Conservation (phyloP, 2,888 invertebrate genomes). For the Diarsia rubi region DNA sequence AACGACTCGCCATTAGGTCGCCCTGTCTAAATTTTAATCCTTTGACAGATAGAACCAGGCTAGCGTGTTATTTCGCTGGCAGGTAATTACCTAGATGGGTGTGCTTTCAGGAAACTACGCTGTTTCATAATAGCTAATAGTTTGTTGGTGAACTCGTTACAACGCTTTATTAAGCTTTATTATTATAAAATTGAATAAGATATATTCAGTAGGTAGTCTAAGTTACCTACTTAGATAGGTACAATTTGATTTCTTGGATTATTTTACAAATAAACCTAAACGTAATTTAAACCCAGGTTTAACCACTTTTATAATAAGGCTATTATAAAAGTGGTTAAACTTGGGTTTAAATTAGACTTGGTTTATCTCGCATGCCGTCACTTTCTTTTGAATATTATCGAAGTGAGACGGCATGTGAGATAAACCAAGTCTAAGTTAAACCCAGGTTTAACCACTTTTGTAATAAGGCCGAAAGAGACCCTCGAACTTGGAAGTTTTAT, state of each 20-base stretch:
- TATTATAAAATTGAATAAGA: not conserved
- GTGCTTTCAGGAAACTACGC: conserved; percentile 23
- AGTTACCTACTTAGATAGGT: not conserved
- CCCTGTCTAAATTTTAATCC: conserved; percentile 39
- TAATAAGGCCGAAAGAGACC: too few relatives aligned
- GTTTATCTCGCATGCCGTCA: too few relatives aligned
- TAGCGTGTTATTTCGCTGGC: conserved; percentile 30
- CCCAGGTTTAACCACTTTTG: too few relatives aligned
- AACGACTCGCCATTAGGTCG: conserved; percentile 9
- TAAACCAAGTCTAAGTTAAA: too few relatives aligned
- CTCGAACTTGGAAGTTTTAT: too few relatives aligned
- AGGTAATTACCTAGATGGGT: conserved; percentile 45
- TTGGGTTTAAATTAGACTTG: too few relatives aligned
- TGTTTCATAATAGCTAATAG: conserved; percentile 11
- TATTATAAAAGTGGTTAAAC: too few relatives aligned
- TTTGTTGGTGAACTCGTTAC: not conserved
- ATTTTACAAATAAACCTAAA: not conserved
- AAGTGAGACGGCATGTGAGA: too few relatives aligned
- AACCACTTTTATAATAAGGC: too few relatives aligned
- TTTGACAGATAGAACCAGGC: conserved; percentile 45
- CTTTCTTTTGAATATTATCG: too few relatives aligned
- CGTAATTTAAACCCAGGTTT: too few relatives aligned
- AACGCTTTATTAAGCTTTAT: not conserved
- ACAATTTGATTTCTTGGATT: not conserved
- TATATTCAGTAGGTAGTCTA: not conserved